Base-by-base conservation (phyloP, 2,113 vertebrate genomes). In the Daphoenositta chrysoptera region DNA sequence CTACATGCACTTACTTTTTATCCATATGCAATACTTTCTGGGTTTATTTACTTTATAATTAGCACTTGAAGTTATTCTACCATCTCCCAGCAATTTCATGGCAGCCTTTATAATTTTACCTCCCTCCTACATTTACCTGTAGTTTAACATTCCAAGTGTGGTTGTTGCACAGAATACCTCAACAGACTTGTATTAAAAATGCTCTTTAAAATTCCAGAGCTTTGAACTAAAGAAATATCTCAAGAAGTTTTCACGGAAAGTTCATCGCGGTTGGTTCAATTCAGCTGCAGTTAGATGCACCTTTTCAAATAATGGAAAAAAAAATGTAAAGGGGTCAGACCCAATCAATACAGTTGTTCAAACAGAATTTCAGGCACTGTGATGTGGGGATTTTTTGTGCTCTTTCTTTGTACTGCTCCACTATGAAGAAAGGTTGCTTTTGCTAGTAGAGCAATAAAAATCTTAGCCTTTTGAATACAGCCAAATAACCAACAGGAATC, bases 221-320 rank as follows among this genome's bases (percentile, higher is more conserved):
- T 99, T 99, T 99, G 99, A 99, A 99, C 98, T 98, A 97, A 98
- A 98, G 98, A 98, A 98, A 98, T 98, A 98, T 97, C 98, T 98
- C 95, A 90, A 98, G 97, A 98, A 98, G 98, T 98, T 97, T 98
- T 98, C 98, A 97, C 96, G 98, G 98, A 99, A 98, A 99, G 98
- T 99, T 99, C 98, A 99, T 98, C 93, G 98, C 94, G 14, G 96
- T 97, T 94, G 96, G 96, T 97, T 98, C 97, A 98, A 98, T 98
- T 98, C 97, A 97, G 95, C 98, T 97, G 95, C 98, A 98, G 98
- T 98, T 98, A 98, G 98, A 98, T 98, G 98, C 98, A 97, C 97
- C 98, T 98, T 98, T 98, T 98, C 98, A 98, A 98, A 99, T 99
- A 99, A 99, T 99, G 98, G 98, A 90, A 97, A 20, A 87, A 98